Conservation (phyloP, 2,113 vertebrate species). For the Drymodes brunneopygia region DNA sequence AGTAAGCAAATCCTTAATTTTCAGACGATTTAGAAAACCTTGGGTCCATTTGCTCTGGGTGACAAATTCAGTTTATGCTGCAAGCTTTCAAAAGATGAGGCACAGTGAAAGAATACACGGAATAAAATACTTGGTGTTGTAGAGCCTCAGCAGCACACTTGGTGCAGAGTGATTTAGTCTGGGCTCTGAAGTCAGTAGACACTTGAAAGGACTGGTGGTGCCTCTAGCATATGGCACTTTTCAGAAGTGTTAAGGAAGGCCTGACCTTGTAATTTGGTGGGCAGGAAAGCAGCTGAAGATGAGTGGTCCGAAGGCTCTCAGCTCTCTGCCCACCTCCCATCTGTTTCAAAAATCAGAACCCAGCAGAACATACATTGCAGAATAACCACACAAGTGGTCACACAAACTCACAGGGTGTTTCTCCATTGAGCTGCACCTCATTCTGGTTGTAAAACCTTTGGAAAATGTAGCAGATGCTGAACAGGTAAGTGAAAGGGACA, state of each 20-base stretch:
- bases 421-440: background rate
- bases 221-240: slow-evolving; percentile 19
- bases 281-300: slow-evolving; percentile 29
- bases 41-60: background rate
- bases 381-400: background rate
- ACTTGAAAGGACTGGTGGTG: background rate
- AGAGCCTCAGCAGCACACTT: background rate
- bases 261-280: background rate
- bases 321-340: slow-evolving; percentile 25
- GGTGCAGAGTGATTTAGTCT: background rate
- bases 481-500: background rate
- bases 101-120: background rate
- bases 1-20: background rate
- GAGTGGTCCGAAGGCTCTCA: slow-evolving; percentile 21
- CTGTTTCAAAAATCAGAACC: slow-evolving; percentile 9
- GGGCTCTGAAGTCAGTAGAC: background rate
- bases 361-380: background rate
- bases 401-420: background rate
- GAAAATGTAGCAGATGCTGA: background rate
- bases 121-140: background rate
- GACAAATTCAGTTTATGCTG: background rate
- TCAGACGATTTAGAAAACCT: background rate
- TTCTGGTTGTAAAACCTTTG: background rate
- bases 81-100: background rate
- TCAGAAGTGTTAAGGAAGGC: background rate